Evolutionary conservation across 2,888 invertebrate genomes (phyloP), one percentile per base, ranked within the genome.

Genomic region (Xiphydria camelus): DNA sequence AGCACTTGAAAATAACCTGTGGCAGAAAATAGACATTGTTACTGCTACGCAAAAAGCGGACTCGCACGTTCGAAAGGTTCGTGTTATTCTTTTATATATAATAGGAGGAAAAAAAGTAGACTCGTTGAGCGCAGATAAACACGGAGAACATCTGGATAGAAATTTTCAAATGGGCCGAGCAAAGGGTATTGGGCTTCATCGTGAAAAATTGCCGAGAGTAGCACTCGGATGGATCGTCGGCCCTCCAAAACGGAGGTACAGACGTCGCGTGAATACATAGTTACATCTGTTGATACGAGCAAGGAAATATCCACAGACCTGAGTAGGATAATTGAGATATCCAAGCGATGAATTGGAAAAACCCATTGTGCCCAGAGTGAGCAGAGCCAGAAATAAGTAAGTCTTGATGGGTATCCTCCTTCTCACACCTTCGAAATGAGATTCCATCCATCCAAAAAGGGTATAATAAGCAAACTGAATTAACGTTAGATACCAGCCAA

Each of bases 311-410:
- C 19, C 14, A 46, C 45, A 43, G 36, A 66, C 67, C 80, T 95
- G 94, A 0, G 96, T 97, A 0, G 97, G 96, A 76, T 96, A 98
- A 76, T 97, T 98, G 7, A 98, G 80, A 74, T 94, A 95, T 36
- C 92, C 94, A 7, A 97, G 80, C 1, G 96, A 93, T 3, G 94
- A 85, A 76, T 98, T 98, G 1, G 96, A 96, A 51, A 96, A 82
- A 0, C 95, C 93, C 94, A 98, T 97, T 2, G 97, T 97, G 2
- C 93, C 94, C 10, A 97, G 81, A 0, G 96, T 95, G 35, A 96
- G 78, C 1, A 90, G 81, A 31, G 95, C 95, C 50, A 97, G 76
- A 31, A 94, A 69, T 35, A 84, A 79, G 74, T 97, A 97, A 0
- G 86, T 88, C 61, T 78, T 80, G 59, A 93, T 63, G 4, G 96